Conservation (phyloP, 2,797 vertebrate genomes). For the Peromyscus nudipes region DNA sequence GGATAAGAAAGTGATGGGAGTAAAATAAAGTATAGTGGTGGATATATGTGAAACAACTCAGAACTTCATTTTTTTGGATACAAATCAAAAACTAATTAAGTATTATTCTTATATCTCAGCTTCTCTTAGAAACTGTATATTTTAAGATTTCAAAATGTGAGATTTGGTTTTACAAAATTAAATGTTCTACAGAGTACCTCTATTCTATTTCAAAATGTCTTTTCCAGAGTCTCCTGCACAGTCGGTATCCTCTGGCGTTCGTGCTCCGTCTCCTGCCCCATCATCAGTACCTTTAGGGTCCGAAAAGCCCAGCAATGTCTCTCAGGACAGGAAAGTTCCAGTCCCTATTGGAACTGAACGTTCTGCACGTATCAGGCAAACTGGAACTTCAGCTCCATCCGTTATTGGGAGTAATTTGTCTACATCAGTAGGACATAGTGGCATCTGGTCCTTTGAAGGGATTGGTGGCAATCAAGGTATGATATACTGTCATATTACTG, state of each 20-base stretch:
- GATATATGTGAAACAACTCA: neutral
- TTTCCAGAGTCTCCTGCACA: constrained; percentile 89
- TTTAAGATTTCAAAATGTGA: constrained; percentile 61
- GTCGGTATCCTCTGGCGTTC: constrained; percentile 89
- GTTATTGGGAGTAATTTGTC: constrained; percentile 91
- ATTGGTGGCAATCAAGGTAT: constrained; percentile 91
- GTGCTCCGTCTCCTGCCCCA: constrained; percentile 90
- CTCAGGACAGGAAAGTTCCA: constrained; percentile 93
- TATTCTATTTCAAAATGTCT: constrained; percentile 64
- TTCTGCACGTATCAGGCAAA: constrained; percentile 92
- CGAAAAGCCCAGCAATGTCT: constrained; percentile 89
- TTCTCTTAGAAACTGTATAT: constrained; percentile 41
- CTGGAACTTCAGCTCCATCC: constrained; percentile 91
- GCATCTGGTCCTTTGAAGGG: constrained; percentile 93
- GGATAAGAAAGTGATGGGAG: neutral
- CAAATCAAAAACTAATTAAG: neutral
- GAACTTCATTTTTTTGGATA: neutral
- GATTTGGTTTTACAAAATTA: constrained; percentile 61
- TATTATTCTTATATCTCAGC: constrained; percentile 29
- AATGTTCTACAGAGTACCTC: neutral
- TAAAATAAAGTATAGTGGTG: neutral
- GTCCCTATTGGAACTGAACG: constrained; percentile 92
- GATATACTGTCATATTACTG: constrained; percentile 34
- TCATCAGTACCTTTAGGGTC: constrained; percentile 90
- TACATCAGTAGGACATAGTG: constrained; percentile 91